Conservation (phyloP, 1,140 invertebrate species). For the Drosophila willistoni region DNA sequence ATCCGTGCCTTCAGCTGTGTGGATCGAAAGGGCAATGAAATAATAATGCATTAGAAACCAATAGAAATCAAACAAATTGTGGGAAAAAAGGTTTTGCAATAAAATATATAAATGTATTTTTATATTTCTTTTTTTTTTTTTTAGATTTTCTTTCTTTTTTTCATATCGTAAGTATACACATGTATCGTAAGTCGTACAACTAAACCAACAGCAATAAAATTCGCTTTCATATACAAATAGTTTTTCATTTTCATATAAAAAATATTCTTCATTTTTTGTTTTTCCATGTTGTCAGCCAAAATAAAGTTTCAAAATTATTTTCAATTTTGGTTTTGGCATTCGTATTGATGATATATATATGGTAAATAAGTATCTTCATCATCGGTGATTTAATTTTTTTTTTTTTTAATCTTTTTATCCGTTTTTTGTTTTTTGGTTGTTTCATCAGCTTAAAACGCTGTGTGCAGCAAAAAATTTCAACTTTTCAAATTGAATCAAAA, state of each 20-base stretch:
- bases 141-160: slow-evolving; percentile 19
- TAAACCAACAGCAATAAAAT: slow-evolving; percentile 82
- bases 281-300: slow-evolving; percentile 33
- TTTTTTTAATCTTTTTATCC: slow-evolving; percentile 21
- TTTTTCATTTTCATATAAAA: slow-evolving; percentile 56
- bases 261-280: slow-evolving; percentile 53
- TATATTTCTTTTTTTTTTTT: slow-evolving; percentile 43
- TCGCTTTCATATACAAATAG: slow-evolving; percentile 76
- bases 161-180: slow-evolving; percentile 22
- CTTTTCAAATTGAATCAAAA: slow-evolving; percentile 49
- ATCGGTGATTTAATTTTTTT: slow-evolving; percentile 16
- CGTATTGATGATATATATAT: slow-evolving; percentile 58
- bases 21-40: slow-evolving; percentile 16
- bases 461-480: slow-evolving; percentile 68
- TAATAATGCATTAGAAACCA: slow-evolving; percentile 34
- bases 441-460: slow-evolving; percentile 73
- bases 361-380: slow-evolving; percentile 43
- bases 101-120: slow-evolving; percentile 48
- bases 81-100: slow-evolving; percentile 51
- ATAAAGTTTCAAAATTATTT: slow-evolving; percentile 39
- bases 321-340: slow-evolving; percentile 56
- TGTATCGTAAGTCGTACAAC: slow-evolving; percentile 70
- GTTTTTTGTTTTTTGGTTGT: slow-evolving; percentile 59
- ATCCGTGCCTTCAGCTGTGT: slow-evolving; percentile 73
- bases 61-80: slow-evolving; percentile 64